These are phyloP conservation scores for Athalia rosae DNA, from an alignment of 2,888 invertebrate genomes.

Conservation along the genomic window DNA sequence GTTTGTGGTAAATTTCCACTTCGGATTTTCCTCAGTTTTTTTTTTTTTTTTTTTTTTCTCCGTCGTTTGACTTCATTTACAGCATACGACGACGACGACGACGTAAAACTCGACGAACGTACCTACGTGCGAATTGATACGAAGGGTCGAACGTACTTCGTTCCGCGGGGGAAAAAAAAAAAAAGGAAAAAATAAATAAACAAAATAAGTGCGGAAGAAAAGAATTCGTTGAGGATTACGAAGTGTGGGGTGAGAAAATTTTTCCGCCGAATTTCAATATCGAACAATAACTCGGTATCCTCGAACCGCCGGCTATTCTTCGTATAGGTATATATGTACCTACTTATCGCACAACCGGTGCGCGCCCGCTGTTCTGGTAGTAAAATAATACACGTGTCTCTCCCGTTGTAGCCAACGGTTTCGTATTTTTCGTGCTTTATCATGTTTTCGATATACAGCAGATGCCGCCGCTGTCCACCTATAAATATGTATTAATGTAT, in stretches of 20 bases:
- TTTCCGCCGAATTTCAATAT: background rate
- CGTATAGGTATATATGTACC: too few species aligned
- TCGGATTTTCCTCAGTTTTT: too few species aligned
- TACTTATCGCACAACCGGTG: slow-evolving; percentile 1
- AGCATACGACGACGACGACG: background rate
- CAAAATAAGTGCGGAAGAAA: too few species aligned
- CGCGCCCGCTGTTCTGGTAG: slow-evolving; percentile 27
- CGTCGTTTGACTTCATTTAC: background rate
- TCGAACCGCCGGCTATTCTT: too few species aligned
- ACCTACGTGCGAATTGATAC: too few species aligned
- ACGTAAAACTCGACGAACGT: background rate
- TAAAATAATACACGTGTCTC: slow-evolving; percentile 41
- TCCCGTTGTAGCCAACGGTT: background rate
- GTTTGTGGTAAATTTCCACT: background rate
- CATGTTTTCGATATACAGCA: slow-evolving; percentile 34
- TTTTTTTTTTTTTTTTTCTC: background rate
- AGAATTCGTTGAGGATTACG: too few species aligned
- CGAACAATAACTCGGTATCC: background rate
- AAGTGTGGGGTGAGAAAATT: too few species aligned
- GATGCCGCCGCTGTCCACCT: slow-evolving; percentile 17
- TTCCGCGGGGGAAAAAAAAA: too few species aligned
- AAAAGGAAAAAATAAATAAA: too few species aligned
- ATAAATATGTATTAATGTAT: slow-evolving; percentile 42
- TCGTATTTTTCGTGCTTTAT: slow-evolving; percentile 28
- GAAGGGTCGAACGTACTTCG: too few species aligned